Evolutionary conservation across 1,140 invertebrate species (phyloP).

Genomic region (Aleiodes sp.): DNA sequence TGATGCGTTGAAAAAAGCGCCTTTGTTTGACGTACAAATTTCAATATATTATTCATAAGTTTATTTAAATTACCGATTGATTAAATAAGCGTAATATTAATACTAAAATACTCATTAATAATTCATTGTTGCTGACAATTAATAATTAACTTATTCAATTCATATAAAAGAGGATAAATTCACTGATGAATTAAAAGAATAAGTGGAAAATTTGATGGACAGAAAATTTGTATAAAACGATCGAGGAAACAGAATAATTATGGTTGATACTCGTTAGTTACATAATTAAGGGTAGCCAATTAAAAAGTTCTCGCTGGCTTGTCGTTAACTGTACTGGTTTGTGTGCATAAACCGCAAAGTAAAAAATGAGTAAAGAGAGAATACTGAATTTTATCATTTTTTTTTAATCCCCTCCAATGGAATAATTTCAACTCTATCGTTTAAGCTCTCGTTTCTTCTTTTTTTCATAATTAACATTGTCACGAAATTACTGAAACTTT

Average conservation of each 20-base stretch:
- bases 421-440: constrained; percentile 16
- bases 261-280: constrained; percentile 57
- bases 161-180: too few species aligned
- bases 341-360: constrained; percentile 13
- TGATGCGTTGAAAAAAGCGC: too few species aligned
- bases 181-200: too few species aligned
- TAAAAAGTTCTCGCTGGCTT: constrained; percentile 62
- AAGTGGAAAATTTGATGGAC: constrained; percentile 1
- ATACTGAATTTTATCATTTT: constrained; percentile 16
- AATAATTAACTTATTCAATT: too few species aligned
- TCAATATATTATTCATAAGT: too few species aligned
- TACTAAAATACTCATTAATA: too few species aligned
- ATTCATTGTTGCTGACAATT: too few species aligned
- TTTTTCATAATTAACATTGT: background rate
- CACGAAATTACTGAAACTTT: background rate
- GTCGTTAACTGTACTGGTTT: constrained; percentile 34
- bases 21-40: too few species aligned
- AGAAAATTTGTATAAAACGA: constrained; percentile 28
- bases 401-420: background rate
- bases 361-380: constrained; percentile 1
- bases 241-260: constrained; percentile 63
- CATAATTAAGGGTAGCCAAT: constrained; percentile 66
- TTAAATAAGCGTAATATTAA: too few species aligned
- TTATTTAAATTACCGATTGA: too few species aligned
- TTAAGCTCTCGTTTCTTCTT: background rate